Conservation (phyloP, 2,797 vertebrate species). For the Oreonectes daqikongensis region DNA sequence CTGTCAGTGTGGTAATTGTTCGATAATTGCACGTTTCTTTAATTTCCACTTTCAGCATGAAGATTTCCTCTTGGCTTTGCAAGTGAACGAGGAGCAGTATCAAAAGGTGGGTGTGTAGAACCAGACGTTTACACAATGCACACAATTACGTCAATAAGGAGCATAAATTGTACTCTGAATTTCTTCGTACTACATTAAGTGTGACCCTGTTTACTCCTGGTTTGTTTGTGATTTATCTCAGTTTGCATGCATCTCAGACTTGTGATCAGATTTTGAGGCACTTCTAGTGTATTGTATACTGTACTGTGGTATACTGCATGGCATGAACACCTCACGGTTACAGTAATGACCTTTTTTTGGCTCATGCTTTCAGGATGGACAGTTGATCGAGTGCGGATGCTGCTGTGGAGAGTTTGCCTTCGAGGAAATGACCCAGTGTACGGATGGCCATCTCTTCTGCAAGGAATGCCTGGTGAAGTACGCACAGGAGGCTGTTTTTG, state of each 20-base stretch:
- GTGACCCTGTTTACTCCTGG: too few species aligned
- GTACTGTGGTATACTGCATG: background rate
- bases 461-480: constrained; percentile 98
- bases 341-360: background rate
- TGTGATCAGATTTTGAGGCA: too few species aligned
- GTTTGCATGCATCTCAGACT: too few species aligned
- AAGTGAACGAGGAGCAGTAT: constrained; percentile 98
- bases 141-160: too few species aligned
- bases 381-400: constrained; percentile 96
- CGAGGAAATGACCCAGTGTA: constrained; percentile 95
- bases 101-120: constrained; percentile 83
- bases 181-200: too few species aligned
- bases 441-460: constrained; percentile 96
- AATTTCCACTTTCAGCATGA: constrained; percentile 80
- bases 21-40: background rate
- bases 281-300: too few species aligned
- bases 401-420: constrained; percentile 96
- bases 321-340: background rate
- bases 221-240: too few species aligned
- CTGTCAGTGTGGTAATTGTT: background rate
- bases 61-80: constrained; percentile 93
- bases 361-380: constrained; percentile 82
- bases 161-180: too few species aligned
- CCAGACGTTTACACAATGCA: background rate
- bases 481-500: constrained; percentile 96